Percentiles rank a stretch among this genome's conserved stretches.
Conservation (phyloP, 1,140 invertebrate species). For the Cyclina sinensis region DNA sequence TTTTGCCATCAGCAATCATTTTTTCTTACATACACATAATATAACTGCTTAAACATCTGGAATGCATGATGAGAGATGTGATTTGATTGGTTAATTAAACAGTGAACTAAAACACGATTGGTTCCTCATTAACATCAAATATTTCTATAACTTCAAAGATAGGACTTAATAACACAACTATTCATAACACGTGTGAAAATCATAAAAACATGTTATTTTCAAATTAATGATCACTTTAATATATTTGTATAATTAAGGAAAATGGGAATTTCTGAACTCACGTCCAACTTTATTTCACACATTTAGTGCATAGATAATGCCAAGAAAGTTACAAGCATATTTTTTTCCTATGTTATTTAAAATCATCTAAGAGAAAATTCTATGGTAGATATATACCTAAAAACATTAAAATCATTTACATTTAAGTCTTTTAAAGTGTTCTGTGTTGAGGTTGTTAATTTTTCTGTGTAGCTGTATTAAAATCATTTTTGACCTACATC, state of each 20-base stretch:
- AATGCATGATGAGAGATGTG: slow-evolving; percentile 48
- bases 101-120: slow-evolving; percentile 32
- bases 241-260: slow-evolving; percentile 17
- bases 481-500: no score
- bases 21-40: slow-evolving; percentile 39
- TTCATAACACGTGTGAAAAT: slow-evolving; percentile 51
- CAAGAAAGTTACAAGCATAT: no score
- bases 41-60: slow-evolving; percentile 55
- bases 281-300: slow-evolving; percentile 10
- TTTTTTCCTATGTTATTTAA: no score
- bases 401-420: no score
- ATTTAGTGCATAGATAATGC: background rate
- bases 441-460: no score
- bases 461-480: no score
- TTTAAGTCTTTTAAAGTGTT: no score
- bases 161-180: slow-evolving; percentile 36
- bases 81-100: slow-evolving; percentile 62
- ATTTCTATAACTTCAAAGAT: slow-evolving; percentile 50
- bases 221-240: slow-evolving; percentile 28
- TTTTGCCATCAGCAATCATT: background rate
- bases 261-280: slow-evolving; percentile 35
- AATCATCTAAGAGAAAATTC: no score
- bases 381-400: no score
- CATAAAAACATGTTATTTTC: slow-evolving; percentile 37
- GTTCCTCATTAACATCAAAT: slow-evolving; percentile 56